Evolutionary conservation across 2,797 vertebrate genomes (phyloP).

Genomic region (Pygocentrus nattereri): DNA sequence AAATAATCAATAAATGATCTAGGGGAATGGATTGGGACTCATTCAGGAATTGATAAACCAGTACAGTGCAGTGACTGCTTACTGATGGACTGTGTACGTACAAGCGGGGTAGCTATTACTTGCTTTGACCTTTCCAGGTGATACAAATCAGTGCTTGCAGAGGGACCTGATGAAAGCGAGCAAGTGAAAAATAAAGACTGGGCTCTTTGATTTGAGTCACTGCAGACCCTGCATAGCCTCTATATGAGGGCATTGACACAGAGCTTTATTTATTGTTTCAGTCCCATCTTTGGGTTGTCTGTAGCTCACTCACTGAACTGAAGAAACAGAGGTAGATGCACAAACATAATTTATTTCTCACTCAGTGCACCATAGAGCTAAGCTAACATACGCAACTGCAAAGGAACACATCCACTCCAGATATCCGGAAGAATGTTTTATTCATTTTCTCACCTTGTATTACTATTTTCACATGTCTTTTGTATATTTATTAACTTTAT

Average conservation of each 20-base stretch:
- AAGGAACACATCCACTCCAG: slow-evolving; percentile 19
- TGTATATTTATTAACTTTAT: slow-evolving; percentile 83
- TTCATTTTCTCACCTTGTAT: slow-evolving; percentile 69
- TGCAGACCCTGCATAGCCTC: slow-evolving; percentile 69
- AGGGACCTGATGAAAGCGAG: background rate
- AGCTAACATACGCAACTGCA: slow-evolving; percentile 12
- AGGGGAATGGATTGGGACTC: background rate
- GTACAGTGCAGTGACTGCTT: background rate
- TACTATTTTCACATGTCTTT: slow-evolving; percentile 73
- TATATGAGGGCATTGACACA: slow-evolving; percentile 63
- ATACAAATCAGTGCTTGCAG: background rate
- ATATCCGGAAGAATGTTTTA: slow-evolving; percentile 58
- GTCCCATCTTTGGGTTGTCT: slow-evolving; percentile 49
- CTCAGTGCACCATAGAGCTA: slow-evolving; percentile 40
- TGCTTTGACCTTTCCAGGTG: slow-evolving; percentile 1
- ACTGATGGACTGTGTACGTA: background rate
- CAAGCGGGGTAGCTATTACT: background rate
- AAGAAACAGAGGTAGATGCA: slow-evolving; percentile 28
- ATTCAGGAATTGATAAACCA: background rate
- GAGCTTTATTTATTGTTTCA: slow-evolving; percentile 84
- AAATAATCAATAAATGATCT: background rate
- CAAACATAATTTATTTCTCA: slow-evolving; percentile 35
- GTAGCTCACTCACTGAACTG: slow-evolving; percentile 33
- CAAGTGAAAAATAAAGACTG: background rate
- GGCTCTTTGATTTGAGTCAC: slow-evolving; percentile 18